Evolutionary conservation across 1,140 invertebrate species (phyloP).

Genomic region (Trichogramma pretiosum): DNA sequence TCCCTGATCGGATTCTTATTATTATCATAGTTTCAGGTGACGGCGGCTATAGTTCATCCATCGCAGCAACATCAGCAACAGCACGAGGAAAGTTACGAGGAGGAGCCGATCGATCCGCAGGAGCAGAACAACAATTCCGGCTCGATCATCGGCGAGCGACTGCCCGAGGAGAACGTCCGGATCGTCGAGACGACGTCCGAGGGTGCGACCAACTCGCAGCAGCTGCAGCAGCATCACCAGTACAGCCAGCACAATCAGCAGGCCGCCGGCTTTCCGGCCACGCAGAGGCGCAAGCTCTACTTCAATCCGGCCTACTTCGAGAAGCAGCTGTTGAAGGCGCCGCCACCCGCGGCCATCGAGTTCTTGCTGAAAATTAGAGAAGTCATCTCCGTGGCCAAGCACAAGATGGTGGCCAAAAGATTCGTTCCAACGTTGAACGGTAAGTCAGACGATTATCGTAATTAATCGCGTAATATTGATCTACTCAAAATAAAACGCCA

Average conservation of each 20-base stretch:
- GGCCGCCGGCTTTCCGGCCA: slow-evolving; percentile 43
- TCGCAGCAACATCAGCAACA: no score
- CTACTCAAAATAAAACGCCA: not conserved
- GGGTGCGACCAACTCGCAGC: no score
- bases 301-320: slow-evolving; percentile 85
- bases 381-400: slow-evolving; percentile 77
- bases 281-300: slow-evolving; percentile 67
- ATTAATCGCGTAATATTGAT: not conserved
- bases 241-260: no score
- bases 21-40: slow-evolving; percentile 45
- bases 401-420: slow-evolving; percentile 72
- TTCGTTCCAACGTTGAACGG: slow-evolving; percentile 67
- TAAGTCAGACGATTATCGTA: no score
- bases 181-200: slow-evolving; percentile 73
- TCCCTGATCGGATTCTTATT: no score
- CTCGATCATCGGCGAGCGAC: slow-evolving; percentile 53
- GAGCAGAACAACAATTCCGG: slow-evolving; percentile 39
- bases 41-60: slow-evolving; percentile 61
- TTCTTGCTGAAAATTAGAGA: slow-evolving; percentile 79
- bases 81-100: no score
- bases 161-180: slow-evolving; percentile 73
- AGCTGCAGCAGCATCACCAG: slow-evolving; percentile 32
- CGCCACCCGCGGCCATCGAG: slow-evolving; percentile 76
- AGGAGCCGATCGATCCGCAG: slow-evolving; percentile 30
- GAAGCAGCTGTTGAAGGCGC: slow-evolving; percentile 71